These are phyloP conservation scores for Aptenodytes forsteri DNA, from an alignment of 2,113 vertebrate species.

Conservation along the genomic window DNA sequence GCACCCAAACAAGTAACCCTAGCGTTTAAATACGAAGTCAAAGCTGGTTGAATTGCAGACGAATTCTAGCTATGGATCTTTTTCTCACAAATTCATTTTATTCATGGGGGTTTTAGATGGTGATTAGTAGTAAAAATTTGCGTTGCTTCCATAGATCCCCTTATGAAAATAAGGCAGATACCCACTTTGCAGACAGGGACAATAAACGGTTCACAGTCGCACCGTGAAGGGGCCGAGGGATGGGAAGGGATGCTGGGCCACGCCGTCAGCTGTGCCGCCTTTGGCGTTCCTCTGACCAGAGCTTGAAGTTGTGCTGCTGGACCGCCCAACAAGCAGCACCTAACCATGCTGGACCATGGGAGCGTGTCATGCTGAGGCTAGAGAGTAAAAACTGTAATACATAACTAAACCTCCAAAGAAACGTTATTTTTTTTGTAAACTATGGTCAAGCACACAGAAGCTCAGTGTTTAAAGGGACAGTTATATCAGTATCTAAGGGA, in stretches of 20 bases:
- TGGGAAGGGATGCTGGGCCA: not conserved
- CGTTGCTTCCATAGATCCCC: not conserved
- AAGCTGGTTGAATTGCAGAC: not conserved
- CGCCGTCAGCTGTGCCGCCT: not conserved
- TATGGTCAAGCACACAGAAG: rapidly evolving
- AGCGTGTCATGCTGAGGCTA: not conserved
- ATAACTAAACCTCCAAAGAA: not conserved
- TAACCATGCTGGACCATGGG: not conserved
- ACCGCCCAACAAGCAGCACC: not conserved
- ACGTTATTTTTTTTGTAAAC: not conserved
- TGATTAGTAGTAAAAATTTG: not conserved
- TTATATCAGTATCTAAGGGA: not conserved
- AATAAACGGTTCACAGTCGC: rapidly evolving
- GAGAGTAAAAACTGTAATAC: not conserved
- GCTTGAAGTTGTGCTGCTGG: not conserved
- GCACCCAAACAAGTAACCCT: not conserved
- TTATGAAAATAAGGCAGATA: too few relatives aligned
- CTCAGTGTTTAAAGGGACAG: not conserved
- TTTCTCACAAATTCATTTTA: not conserved
- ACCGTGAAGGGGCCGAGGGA: rapidly evolving
- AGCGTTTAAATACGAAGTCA: not conserved
- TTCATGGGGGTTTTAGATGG: not conserved
- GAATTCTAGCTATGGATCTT: not conserved
- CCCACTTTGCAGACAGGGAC: not conserved
- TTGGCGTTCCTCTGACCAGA: not conserved